Percentiles rank a stretch among this genome's conserved stretches.
Conservation (phyloP, 2,113 vertebrate genomes). For the Psephotus haematonotus region DNA sequence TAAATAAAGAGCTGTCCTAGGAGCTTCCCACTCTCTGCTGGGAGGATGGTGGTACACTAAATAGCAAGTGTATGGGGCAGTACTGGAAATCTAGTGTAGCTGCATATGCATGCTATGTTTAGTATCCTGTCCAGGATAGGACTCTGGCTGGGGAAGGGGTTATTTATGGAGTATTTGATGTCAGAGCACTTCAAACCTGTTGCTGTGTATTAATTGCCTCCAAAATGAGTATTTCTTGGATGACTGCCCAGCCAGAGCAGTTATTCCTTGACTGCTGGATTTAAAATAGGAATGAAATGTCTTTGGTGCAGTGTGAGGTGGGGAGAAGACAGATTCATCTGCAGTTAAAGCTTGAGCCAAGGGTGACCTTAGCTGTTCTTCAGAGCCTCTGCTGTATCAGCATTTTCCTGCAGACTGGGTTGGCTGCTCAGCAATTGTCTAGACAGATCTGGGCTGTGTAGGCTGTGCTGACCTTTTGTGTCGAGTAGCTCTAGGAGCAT, state of each 20-base stretch:
- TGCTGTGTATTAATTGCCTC: not conserved
- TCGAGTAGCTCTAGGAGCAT: not conserved
- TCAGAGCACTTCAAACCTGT: not conserved
- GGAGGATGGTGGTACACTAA: not conserved
- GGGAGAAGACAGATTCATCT: not conserved
- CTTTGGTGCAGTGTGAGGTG: not conserved
- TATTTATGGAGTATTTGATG: not conserved
- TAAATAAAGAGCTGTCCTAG: not conserved
- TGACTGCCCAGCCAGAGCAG: not conserved
- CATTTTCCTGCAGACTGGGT: not conserved
- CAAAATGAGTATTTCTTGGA: not conserved
- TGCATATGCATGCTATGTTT: not conserved
- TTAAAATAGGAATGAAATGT: not conserved
- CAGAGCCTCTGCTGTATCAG: not conserved
- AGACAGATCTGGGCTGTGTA: not conserved
- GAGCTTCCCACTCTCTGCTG: not conserved
- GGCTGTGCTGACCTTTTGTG: not conserved
- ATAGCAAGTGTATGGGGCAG: not conserved
- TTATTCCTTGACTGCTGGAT: not conserved
- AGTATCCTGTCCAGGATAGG: not conserved
- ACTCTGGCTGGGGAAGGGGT: not conserved
- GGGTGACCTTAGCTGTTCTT: not conserved
- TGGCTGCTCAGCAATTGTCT: not conserved
- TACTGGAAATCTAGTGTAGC: not conserved
- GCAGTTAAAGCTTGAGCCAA: not conserved